A percentile compares a stretch with the other conserved stretches of the same genome.
These are phyloP conservation scores for Augochlora pura DNA, from an alignment of 1,140 invertebrate species.

Conservation along the genomic window DNA sequence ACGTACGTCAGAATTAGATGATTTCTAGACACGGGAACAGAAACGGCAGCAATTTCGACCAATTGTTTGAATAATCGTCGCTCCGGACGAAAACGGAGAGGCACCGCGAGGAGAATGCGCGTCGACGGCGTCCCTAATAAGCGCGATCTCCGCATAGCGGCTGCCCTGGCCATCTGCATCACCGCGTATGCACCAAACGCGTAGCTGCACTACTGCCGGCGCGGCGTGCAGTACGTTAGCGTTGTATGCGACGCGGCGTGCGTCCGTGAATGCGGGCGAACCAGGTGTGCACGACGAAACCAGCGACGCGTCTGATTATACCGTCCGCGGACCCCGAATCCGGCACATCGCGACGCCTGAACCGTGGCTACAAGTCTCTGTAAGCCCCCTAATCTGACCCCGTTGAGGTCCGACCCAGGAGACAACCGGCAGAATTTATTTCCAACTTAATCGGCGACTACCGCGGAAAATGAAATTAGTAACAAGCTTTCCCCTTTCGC, in stretches of 20 bases:
- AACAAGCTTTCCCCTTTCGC: neutral
- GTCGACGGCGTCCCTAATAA: slow-evolving; percentile 24
- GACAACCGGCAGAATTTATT: neutral
- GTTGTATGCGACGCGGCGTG: neutral
- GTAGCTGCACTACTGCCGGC: slow-evolving; percentile 23
- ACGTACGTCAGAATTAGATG: no score
- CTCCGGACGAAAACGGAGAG: neutral
- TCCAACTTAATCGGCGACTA: neutral
- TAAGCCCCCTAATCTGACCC: slow-evolving; percentile 18
- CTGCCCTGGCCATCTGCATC: slow-evolving; percentile 23
- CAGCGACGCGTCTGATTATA: slow-evolving; percentile 7
- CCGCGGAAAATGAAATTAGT: neutral
- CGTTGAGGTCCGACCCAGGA: neutral
- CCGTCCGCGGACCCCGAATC: neutral
- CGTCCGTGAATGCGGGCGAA: neutral
- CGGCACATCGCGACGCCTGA: neutral
- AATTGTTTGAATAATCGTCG: slow-evolving; percentile 26
- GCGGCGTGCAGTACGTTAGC: neutral
- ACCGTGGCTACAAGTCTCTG: no score
- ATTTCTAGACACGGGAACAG: no score
- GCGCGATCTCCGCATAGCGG: slow-evolving; percentile 37
- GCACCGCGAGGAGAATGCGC: neutral
- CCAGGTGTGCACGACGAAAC: neutral
- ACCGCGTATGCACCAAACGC: slow-evolving; percentile 31
- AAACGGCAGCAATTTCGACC: neutral